Conservation (phyloP, 2,888 invertebrate genomes). For the Glyphotaelius pellucidus region DNA sequence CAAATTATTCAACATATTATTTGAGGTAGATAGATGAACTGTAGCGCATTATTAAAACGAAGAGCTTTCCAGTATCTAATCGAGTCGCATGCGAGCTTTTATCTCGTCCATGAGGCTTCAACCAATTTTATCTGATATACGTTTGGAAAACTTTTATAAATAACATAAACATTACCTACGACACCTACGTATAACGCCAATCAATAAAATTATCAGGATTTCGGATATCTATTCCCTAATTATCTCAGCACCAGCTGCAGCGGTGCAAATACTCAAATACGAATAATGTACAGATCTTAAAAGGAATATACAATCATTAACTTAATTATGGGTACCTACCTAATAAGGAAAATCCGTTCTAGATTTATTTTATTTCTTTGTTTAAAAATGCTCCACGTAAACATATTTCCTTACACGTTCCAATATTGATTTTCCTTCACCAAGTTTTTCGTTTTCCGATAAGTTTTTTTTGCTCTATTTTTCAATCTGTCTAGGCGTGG, state of each 20-base stretch:
- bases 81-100: background rate
- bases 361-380: background rate
- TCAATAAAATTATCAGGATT: background rate
- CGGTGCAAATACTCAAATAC: background rate
- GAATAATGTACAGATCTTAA: background rate
- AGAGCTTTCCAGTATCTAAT: background rate
- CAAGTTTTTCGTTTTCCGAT: background rate
- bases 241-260: background rate
- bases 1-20: background rate
- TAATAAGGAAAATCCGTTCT: background rate
- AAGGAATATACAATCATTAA: too few relatives aligned
- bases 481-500: background rate
- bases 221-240: background rate
- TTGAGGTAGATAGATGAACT: background rate
- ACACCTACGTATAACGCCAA: background rate
- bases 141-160: background rate
- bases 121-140: background rate
- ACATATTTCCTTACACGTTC: background rate
- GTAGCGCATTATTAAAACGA: background rate
- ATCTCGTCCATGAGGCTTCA: background rate
- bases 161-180: background rate
- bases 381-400: background rate
- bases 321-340: too few relatives aligned
- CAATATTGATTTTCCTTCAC: background rate
- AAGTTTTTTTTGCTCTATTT: background rate